Conservation (phyloP, 2,113 vertebrate species). For the Cervus canadensis region DNA sequence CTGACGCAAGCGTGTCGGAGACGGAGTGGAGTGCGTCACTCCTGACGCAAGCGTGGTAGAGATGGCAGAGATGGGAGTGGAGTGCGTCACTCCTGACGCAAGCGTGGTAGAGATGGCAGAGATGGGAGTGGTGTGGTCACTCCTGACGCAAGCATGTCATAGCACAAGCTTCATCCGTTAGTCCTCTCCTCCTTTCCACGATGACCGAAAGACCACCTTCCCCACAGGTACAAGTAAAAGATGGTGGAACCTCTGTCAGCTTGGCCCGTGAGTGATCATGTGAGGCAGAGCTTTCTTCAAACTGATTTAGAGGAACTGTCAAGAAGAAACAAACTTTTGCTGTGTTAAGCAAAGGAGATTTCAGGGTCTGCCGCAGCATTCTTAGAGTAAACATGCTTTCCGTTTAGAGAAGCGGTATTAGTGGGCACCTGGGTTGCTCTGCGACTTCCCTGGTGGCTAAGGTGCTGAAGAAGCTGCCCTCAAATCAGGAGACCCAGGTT, state of each 20-base stretch:
- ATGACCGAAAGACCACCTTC: background rate
- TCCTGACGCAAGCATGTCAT: too few species aligned
- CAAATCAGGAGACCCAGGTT: background rate
- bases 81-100: too few species aligned
- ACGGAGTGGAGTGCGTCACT: too few species aligned
- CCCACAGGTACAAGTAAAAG: background rate
- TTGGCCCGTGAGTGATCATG: too few species aligned
- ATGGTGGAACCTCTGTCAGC: rapidly evolving
- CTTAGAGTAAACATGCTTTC: background rate
- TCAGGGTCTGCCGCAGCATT: background rate
- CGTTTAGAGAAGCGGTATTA: background rate
- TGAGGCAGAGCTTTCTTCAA: background rate
- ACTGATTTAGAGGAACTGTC: background rate
- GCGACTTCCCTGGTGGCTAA: background rate
- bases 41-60: too few species aligned
- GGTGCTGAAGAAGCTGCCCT: background rate
- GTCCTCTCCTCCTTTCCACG: background rate
- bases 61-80: too few species aligned
- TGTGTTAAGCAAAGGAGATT: background rate
- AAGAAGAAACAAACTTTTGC: background rate
- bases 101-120: too few species aligned
- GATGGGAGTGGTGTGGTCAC: background rate
- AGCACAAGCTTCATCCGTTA: background rate
- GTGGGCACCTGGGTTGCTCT: background rate
- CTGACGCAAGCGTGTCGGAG: too few species aligned